Evolutionary conservation across 1,140 invertebrate species (phyloP).

Genomic region (Drosophila kepulauana): DNA sequence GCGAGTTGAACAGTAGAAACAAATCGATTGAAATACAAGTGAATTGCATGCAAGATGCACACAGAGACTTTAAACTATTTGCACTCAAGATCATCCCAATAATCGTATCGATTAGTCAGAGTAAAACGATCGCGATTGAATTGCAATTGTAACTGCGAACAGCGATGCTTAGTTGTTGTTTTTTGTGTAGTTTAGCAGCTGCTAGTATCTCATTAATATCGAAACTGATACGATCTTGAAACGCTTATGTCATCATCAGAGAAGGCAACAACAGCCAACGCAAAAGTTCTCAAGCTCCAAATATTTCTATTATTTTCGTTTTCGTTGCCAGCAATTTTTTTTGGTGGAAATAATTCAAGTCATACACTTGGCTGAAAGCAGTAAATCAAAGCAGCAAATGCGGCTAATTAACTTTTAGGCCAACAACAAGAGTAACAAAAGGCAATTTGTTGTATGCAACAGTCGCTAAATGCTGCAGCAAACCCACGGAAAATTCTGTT

Average conservation of each 20-base stretch:
- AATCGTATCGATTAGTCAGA: slow-evolving; percentile 11
- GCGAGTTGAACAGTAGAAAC: neutral
- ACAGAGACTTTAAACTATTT: neutral
- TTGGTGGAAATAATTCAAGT: slow-evolving; percentile 46
- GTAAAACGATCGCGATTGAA: slow-evolving; percentile 9
- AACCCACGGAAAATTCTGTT: slow-evolving; percentile 79
- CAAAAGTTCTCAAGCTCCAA: slow-evolving; percentile 54
- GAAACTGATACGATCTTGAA: slow-evolving; percentile 25
- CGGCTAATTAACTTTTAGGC: slow-evolving; percentile 75
- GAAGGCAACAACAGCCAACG: slow-evolving; percentile 8
- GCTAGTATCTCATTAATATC: slow-evolving; percentile 27
- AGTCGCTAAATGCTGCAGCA: slow-evolving; percentile 72
- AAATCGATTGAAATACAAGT: slow-evolving; percentile 19
- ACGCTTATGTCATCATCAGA: slow-evolving; percentile 42
- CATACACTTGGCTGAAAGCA: slow-evolving; percentile 43
- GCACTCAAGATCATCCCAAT: slow-evolving; percentile 32
- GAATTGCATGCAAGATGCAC: neutral
- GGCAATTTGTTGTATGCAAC: slow-evolving; percentile 69
- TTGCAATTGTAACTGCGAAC: neutral
- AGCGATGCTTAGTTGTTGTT: neutral
- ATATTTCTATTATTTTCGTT: slow-evolving; percentile 23
- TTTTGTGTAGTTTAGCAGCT: slow-evolving; percentile 13
- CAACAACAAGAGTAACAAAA: slow-evolving; percentile 44
- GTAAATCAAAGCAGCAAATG: slow-evolving; percentile 76
- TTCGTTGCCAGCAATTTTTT: slow-evolving; percentile 15